phyloP scores from a whole-genome alignment of 1,140 invertebrate genomes.

The Cylas formicarius region DNA sequence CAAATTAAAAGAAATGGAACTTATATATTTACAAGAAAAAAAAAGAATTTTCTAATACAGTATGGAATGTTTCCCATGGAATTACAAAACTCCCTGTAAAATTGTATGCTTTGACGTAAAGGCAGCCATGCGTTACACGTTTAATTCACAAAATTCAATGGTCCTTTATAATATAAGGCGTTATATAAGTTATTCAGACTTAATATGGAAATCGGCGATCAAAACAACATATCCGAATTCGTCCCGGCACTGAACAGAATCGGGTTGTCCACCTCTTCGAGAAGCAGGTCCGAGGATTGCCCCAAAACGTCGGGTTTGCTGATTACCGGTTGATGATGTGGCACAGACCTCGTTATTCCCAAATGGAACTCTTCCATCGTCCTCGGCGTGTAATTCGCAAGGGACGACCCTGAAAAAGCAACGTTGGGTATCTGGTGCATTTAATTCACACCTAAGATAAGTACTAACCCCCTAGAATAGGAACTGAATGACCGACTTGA shows the following conservation, averaged over 20 bases:
- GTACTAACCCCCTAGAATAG: conserved; percentile 33
- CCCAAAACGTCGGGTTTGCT: conserved; percentile 12
- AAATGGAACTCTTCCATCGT: conserved; percentile 36
- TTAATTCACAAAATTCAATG: neutral
- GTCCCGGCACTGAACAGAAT: conserved; percentile 37
- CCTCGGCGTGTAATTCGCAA: conserved; percentile 40
- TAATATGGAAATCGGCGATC: conserved; percentile 4
- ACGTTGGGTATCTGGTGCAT: conserved; percentile 3
- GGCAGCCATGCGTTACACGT: no score
- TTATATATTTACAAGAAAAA: no score
- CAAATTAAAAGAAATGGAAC: no score
- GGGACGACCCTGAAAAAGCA: conserved; percentile 32
- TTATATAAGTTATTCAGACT: conserved; percentile 3
- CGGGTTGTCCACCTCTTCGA: conserved; percentile 34
- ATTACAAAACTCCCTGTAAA: no score
- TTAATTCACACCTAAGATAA: conserved; percentile 1
- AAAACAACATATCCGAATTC: conserved; percentile 39
- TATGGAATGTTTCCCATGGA: no score
- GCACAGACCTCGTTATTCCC: conserved; percentile 31
- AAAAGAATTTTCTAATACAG: no score
- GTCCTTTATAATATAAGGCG: neutral
- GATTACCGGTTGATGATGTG: conserved; percentile 13
- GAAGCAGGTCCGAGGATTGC: conserved; percentile 10
- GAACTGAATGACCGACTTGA: conserved; percentile 36
- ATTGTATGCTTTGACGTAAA: no score